These are phyloP conservation scores for Desmodus rotundus DNA, from an alignment of 2,113 vertebrate species.

Conservation along the genomic window DNA sequence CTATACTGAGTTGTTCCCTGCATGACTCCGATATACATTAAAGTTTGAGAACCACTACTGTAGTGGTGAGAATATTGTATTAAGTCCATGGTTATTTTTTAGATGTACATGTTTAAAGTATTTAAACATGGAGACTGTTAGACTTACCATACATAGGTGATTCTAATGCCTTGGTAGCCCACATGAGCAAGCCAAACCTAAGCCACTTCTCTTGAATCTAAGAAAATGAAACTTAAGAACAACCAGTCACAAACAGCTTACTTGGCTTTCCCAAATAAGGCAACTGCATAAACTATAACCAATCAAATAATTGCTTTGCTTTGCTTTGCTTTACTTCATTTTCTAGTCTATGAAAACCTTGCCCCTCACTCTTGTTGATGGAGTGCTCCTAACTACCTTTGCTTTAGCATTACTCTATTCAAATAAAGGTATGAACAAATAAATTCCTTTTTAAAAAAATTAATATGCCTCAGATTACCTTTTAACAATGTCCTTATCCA, in stretches of 20 bases:
- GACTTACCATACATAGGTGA: neutral
- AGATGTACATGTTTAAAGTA: neutral
- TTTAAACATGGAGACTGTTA: neutral
- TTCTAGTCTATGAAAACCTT: neutral
- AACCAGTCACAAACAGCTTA: neutral
- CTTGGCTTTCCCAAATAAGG: neutral
- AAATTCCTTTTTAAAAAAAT: neutral
- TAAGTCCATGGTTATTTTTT: constrained; percentile 34
- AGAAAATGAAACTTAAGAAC: neutral
- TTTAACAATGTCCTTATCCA: neutral
- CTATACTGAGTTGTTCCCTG: neutral
- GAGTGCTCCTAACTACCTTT: neutral
- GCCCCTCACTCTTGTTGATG: neutral
- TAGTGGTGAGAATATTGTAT: neutral
- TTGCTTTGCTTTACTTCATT: neutral
- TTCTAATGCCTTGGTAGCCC: neutral
- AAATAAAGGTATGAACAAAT: too few species aligned
- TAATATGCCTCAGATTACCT: neutral
- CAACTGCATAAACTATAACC: neutral
- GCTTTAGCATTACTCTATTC: neutral
- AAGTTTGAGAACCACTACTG: neutral
- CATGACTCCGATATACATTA: neutral
- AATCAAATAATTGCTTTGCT: neutral
- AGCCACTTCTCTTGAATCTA: neutral
- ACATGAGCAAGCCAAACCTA: neutral